Base-by-base conservation (phyloP, 2,888 invertebrate species). In the Tenthredo notha region DNA sequence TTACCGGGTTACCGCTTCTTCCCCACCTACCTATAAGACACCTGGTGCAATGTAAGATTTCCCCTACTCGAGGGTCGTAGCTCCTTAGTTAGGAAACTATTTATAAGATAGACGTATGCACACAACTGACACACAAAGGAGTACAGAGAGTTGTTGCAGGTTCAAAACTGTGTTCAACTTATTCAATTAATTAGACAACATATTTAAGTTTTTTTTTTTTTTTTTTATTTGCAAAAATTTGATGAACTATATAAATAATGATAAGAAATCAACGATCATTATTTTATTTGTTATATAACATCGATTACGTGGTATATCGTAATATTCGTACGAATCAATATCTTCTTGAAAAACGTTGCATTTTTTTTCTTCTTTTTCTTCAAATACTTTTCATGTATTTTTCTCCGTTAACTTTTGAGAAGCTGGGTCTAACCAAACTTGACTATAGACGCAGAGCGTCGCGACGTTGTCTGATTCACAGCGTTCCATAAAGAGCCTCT, bases 51-150 rank as follows among this genome's bases (percentile, higher is more conserved):
- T 33, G 50, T 77, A 50, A 77, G 54, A 77, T 77, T 29, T 54
- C 77, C 15, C 25, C 47, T 29, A 18, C 29, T 43, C 12, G 77
- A 54, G 77, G 77, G 50, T 54, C 77, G 77, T 50, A 54, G 18
- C 77, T 54, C 54, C 54, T 77, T 40, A n/a, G 77, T 18, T 9
- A n/a, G 47, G 18, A 7, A 77, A 77, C 77, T 77, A 77, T 77
- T 77, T 33, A 54, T 77, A 54, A 54, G 9, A 7, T 29, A 1
- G 5, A 77, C 33, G 18, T n/a, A 74, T 54, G 54, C 77, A 40
- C 77, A 40, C 77, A 37, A 77, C 50, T 77, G 77, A 77, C 77
- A 77, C 77, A 77, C 77, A 50, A 54, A 77, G 54, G 29, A 67
- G 61, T 25, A 29, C 70, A 29, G 37, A n/a, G 7, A 54, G 37